Conservation (phyloP, 1,140 invertebrate species). For the Apis mellifera region Amel_HAv3.1 CM009938.2:1744001-1744500, state of each 20-base stretch:
- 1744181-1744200: conserved; percentile 95
- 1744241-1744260: conserved; percentile 97
- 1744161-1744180: conserved; percentile 82
- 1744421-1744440: conserved; percentile 96
- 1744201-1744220: conserved; percentile 89
- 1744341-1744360: conserved; percentile 92
- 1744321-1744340: conserved; percentile 94
- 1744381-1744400: conserved; percentile 89
- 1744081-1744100: conserved; percentile 48
- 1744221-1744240: conserved; percentile 88
- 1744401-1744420: conserved; percentile 86
- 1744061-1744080: conserved; percentile 31
- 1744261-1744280: conserved; percentile 96
- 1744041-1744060: conserved; percentile 33
- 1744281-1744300: conserved; percentile 89
- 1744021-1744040: background rate
- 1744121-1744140: conserved; percentile 83
- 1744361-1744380: conserved; percentile 91
- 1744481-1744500: conserved; percentile 89
- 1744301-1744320: conserved; percentile 89
- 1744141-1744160: conserved; percentile 91
- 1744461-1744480: conserved; percentile 90
- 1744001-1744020: background rate
- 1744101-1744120: conserved; percentile 72
- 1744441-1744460: conserved; percentile 91